Percentiles rank a stretch among this genome's conserved stretches.
Conservation (phyloP, 1,140 invertebrate genomes). For the Diorhabda elongata region DNA sequence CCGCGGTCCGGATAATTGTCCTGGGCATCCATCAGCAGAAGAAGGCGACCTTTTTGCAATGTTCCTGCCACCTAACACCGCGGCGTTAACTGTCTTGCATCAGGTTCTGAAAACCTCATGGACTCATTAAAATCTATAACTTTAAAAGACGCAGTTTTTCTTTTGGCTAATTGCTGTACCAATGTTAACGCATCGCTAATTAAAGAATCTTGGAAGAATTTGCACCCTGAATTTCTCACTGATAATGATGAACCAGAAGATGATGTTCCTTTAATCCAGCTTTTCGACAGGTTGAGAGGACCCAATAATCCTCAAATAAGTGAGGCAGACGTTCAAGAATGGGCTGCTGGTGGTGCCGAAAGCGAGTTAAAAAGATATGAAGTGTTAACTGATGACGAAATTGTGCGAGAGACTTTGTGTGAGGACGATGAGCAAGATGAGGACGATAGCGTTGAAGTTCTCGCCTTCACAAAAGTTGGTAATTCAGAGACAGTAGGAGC, state of each 20-base stretch:
- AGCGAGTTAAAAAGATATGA: neutral
- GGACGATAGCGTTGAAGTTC: neutral
- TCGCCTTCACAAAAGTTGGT: neutral
- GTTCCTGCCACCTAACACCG: slow-evolving; percentile 46
- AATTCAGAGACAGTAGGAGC: neutral
- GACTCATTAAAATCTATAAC: slow-evolving; percentile 17
- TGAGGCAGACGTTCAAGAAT: no score
- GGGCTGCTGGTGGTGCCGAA: no score
- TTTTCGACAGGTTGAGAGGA: no score
- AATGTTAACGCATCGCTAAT: no score
- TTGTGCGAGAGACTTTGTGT: slow-evolving; percentile 3
- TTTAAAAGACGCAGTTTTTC: slow-evolving; percentile 21
- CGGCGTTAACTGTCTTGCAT: slow-evolving; percentile 28
- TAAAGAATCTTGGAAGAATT: no score
- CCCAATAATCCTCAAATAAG: no score
- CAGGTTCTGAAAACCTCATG: no score
- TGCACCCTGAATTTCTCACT: slow-evolving; percentile 7
- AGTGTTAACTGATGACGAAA: neutral
- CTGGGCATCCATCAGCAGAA: slow-evolving; percentile 24
- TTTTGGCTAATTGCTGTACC: no score
- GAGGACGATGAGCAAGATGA: slow-evolving; percentile 11
- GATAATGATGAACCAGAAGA: slow-evolving; percentile 2
- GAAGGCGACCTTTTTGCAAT: slow-evolving; percentile 42
- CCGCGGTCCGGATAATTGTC: slow-evolving; percentile 16
- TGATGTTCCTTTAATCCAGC: neutral